These are phyloP conservation scores for Ceratina japonica DNA, from an alignment of 1,140 invertebrate genomes.

Conservation along the genomic window DNA sequence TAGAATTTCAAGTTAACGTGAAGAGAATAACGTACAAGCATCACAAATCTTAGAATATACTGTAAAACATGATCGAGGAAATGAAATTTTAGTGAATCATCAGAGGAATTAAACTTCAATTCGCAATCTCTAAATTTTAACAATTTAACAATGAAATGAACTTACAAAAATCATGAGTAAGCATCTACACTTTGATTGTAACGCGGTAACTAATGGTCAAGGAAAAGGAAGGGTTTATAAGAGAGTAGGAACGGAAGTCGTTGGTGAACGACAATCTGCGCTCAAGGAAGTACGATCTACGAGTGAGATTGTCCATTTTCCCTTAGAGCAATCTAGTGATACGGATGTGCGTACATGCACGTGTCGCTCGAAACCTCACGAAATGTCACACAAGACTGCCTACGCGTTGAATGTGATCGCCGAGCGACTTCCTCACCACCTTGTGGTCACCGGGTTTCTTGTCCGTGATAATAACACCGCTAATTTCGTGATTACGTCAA, in stretches of 20 bases:
- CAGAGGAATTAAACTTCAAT: too few species aligned
- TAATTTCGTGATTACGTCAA: conserved; percentile 62
- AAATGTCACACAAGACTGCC: conserved; percentile 57
- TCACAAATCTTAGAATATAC: too few species aligned
- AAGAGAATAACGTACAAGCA: too few species aligned
- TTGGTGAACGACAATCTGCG: conserved; percentile 13
- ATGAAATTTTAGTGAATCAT: too few species aligned
- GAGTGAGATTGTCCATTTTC: conserved; percentile 38
- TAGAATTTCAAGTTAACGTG: too few species aligned
- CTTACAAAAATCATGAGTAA: not conserved
- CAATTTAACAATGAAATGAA: too few species aligned
- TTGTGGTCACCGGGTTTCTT: conserved; percentile 53
- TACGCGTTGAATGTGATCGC: conserved; percentile 55
- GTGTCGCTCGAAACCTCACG: conserved; percentile 33
- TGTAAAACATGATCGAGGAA: too few species aligned
- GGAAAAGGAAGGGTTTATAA: not conserved
- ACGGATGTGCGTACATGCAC: conserved; percentile 21
- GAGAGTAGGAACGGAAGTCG: conserved; percentile 4
- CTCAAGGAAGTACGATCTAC: conserved; percentile 28
- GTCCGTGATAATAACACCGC: conserved; percentile 55
- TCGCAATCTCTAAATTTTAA: too few species aligned
- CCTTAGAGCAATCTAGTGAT: conserved; percentile 44
- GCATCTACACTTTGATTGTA: too few species aligned
- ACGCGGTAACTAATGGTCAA: not conserved
- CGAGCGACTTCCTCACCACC: conserved; percentile 47